A percentile compares a stretch with the other conserved stretches of the same genome.
Conservation (phyloP, 1,140 invertebrate genomes). For the Scaptomyza montana region DNA sequence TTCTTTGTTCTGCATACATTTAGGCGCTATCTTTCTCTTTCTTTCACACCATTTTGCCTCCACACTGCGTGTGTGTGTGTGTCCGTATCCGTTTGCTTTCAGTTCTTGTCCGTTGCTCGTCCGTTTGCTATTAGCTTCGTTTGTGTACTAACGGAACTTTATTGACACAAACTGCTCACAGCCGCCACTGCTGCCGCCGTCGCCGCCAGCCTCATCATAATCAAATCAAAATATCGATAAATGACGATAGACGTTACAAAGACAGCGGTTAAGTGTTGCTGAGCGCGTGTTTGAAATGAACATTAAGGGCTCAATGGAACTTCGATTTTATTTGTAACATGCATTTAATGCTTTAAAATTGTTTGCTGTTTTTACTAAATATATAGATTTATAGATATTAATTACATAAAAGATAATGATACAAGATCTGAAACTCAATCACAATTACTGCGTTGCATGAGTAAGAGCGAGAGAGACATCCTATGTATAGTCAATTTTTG, state of each 20-base stretch:
- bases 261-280: not conserved
- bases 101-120: slow-evolving; percentile 26
- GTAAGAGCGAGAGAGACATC: no score
- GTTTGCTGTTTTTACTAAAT: no score
- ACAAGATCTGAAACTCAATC: no score
- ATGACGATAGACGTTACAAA: not conserved
- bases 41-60: slow-evolving; percentile 27
- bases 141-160: slow-evolving; percentile 47
- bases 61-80: slow-evolving; percentile 31
- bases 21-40: slow-evolving; percentile 5
- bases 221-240: slow-evolving; percentile 2
- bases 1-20: slow-evolving; percentile 47
- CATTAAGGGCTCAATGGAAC: no score
- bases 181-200: not conserved
- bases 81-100: slow-evolving; percentile 20
- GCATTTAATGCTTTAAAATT: not conserved
- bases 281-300: not conserved
- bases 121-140: slow-evolving; percentile 41
- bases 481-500: no score
- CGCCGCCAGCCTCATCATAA: slow-evolving; percentile 1
- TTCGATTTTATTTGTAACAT: not conserved
- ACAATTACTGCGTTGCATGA: no score
- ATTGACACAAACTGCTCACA: slow-evolving; percentile 8
- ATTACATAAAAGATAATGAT: no score
- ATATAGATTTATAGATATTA: no score